These are phyloP conservation scores for Grantiella picta DNA, from an alignment of 2,113 vertebrate species.

Conservation along the genomic window DNA sequence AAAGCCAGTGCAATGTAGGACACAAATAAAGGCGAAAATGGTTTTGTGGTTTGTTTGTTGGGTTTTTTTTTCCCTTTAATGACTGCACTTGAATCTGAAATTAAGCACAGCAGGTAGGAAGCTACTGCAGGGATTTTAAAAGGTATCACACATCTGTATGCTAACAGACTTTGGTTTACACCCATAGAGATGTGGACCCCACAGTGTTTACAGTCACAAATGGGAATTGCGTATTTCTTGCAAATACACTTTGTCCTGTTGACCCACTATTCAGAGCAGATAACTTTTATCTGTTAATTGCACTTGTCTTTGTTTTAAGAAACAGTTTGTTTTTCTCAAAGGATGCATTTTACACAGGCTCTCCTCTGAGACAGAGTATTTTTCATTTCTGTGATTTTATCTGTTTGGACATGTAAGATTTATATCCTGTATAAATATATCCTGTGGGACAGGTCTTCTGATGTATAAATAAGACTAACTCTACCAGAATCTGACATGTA, in stretches of 20 bases:
- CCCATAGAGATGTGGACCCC: constrained; percentile 5
- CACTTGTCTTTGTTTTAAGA: neutral
- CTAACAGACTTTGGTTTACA: constrained; percentile 57
- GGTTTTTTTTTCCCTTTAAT: constrained; percentile 30
- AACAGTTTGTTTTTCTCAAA: neutral
- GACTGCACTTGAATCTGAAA: constrained; percentile 65
- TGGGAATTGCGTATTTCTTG: constrained; percentile 43
- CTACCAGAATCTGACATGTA: neutral
- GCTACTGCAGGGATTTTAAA: constrained; percentile 59
- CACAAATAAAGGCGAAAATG: constrained; percentile 41
- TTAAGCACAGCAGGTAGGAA: constrained; percentile 60
- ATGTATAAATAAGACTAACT: neutral
- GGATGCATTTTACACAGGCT: neutral
- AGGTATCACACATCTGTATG: constrained; percentile 54
- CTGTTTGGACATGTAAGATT: neutral
- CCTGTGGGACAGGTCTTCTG: neutral
- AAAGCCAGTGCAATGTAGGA: constrained; percentile 33
- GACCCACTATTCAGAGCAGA: constrained; percentile 37
- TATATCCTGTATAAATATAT: neutral
- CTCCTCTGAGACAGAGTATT: neutral
- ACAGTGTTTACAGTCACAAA: constrained; percentile 60
- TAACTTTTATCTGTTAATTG: neutral
- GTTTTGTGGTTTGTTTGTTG: neutral
- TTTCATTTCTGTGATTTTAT: neutral
- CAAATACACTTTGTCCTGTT: constrained; percentile 28